phyloP scores from a whole-genome alignment of 1,140 invertebrate genomes.

The Drosophila tropicalis region DNA sequence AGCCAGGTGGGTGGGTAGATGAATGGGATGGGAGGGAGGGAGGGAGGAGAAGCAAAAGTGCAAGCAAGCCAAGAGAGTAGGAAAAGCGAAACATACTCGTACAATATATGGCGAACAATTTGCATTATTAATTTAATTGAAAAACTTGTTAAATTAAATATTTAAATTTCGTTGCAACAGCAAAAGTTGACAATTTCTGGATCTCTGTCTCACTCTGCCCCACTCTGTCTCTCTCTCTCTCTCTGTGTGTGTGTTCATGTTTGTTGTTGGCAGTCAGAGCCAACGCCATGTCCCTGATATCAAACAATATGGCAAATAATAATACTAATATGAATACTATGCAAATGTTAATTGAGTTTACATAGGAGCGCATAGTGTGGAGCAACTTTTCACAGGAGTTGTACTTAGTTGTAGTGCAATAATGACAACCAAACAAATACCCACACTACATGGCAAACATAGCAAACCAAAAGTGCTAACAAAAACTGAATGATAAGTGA shows the following conservation, averaged over 20 bases:
- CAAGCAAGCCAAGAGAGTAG: constrained; percentile 12
- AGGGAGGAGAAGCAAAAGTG: neutral
- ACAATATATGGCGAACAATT: constrained; percentile 45
- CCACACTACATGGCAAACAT: no score
- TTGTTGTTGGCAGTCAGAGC: constrained; percentile 10
- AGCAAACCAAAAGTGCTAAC: neutral
- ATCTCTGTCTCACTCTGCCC: neutral
- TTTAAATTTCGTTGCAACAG: constrained; percentile 62
- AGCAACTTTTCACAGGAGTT: constrained; percentile 10
- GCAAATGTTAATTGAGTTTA: constrained; percentile 66
- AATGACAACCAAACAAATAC: neutral
- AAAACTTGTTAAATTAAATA: constrained; percentile 78
- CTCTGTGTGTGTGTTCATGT: neutral
- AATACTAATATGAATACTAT: constrained; percentile 58
- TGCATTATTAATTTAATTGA: constrained; percentile 74
- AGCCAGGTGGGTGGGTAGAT: neutral
- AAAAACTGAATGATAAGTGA: constrained; percentile 3
- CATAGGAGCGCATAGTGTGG: constrained; percentile 4
- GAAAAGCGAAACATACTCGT: constrained; percentile 16
- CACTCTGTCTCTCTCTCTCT: neutral
- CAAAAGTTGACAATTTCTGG: constrained; percentile 23
- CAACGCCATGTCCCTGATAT: constrained; percentile 20
- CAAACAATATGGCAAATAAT: constrained; percentile 66
- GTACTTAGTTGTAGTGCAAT: neutral
- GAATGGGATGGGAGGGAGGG: no score